A percentile compares a stretch with the other conserved stretches of the same genome.
Conservation (phyloP, 2,888 invertebrate genomes). For the Parnassius mnemosyne region DNA sequence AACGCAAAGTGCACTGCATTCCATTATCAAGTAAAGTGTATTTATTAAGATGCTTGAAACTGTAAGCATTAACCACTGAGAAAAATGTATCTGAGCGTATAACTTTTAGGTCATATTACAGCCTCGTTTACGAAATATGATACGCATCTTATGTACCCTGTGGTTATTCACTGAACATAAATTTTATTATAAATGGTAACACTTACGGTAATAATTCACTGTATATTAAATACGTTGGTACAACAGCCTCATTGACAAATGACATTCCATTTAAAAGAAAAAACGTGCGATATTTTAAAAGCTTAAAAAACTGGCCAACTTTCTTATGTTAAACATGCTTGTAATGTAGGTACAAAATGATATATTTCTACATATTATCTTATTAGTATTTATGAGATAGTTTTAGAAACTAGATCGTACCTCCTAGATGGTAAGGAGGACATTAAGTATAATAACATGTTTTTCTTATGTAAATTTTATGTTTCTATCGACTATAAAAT, state of each 20-base stretch:
- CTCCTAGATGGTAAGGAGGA: too few relatives aligned
- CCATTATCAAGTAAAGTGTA: conserved; percentile 21
- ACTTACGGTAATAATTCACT: conserved; percentile 47
- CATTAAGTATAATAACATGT: too few relatives aligned
- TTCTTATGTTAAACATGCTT: background rate
- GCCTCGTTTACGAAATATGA: conserved; percentile 43
- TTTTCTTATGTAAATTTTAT: background rate
- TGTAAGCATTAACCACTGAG: conserved; percentile 41
- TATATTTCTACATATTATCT: too few relatives aligned
- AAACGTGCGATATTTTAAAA: conserved; percentile 21
- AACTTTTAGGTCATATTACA: conserved; percentile 56
- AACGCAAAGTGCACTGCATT: conserved; percentile 17
- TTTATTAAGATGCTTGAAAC: conserved; percentile 37
- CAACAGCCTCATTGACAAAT: conserved; percentile 22
- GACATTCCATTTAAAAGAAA: conserved; percentile 21
- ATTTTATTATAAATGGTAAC: conserved; percentile 44
- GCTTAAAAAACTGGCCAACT: conserved; percentile 12
- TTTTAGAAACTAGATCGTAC: too few relatives aligned
- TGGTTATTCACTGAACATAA: conserved; percentile 45
- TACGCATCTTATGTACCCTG: conserved; percentile 47
- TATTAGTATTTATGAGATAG: too few relatives aligned
- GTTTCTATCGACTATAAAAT: too few relatives aligned
- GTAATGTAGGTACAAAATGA: too few relatives aligned
- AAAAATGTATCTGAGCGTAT: conserved; percentile 47
- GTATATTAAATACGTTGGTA: conserved; percentile 48